Evolutionary conservation across 2,113 vertebrate genomes (phyloP).

Genomic region (Apeltes quadracus): DNA sequence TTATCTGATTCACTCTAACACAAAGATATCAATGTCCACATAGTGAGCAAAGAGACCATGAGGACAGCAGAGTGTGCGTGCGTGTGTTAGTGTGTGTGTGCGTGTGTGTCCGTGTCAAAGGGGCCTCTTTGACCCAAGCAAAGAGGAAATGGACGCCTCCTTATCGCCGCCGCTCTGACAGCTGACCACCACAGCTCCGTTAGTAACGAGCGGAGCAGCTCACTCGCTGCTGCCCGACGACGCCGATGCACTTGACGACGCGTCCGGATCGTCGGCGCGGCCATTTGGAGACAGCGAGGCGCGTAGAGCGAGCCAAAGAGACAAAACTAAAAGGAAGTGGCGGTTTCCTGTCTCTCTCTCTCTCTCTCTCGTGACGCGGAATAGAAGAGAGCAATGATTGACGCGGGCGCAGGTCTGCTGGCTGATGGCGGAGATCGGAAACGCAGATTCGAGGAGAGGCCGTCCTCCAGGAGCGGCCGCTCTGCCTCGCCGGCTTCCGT

Average conservation of each 20-base stretch:
- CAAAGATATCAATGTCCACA: slow-evolving; percentile 46
- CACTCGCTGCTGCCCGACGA: slow-evolving; percentile 42
- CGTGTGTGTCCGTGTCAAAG: slow-evolving; percentile 17
- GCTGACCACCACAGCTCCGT: slow-evolving; percentile 57
- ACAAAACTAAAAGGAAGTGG: slow-evolving; percentile 1
- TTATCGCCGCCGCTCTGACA: slow-evolving; percentile 61
- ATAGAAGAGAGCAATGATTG: slow-evolving; percentile 26
- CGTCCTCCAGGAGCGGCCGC: slow-evolving; percentile 54
- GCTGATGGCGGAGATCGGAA: slow-evolving; percentile 49
- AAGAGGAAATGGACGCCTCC: slow-evolving; percentile 68
- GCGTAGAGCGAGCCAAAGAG: background rate
- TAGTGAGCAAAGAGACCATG: slow-evolving; percentile 45
- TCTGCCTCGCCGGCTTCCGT: slow-evolving; percentile 61
- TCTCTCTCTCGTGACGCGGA: slow-evolving; percentile 7
- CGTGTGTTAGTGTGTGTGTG: background rate
- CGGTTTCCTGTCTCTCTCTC: background rate
- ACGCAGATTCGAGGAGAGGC: slow-evolving; percentile 31
- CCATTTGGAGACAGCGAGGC: background rate
- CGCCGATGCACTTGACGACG: slow-evolving; percentile 27
- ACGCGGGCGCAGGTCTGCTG: slow-evolving; percentile 53
- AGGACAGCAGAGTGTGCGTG: slow-evolving; percentile 44
- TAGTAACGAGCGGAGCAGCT: slow-evolving; percentile 57
- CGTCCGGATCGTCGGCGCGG: slow-evolving; percentile 6
- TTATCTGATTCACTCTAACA: no score
- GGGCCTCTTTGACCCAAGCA: slow-evolving; percentile 53